phyloP scores from a whole-genome alignment of 2,113 vertebrate genomes.

The Coregonus clupeaformis region DNA sequence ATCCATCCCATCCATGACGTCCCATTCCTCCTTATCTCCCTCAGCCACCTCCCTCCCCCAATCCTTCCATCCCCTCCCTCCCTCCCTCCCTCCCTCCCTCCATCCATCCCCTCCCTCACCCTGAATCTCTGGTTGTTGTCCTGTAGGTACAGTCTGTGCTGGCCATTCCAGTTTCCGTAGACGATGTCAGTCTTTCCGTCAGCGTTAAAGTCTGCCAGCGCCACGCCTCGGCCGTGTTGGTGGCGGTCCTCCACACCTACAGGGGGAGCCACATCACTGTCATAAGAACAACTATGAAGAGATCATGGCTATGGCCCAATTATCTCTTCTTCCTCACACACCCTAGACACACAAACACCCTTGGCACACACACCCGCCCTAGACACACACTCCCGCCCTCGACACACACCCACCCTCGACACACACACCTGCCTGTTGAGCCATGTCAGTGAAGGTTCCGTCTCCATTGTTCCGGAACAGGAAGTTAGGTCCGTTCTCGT shows the following conservation, averaged over 20 bases:
- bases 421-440: constrained; percentile 78
- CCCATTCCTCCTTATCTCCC: background rate
- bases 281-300: background rate
- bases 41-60: background rate
- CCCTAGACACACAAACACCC: constrained; percentile 16
- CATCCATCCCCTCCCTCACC: constrained; percentile 64
- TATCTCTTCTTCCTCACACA: background rate
- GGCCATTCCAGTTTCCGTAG: constrained; percentile 94
- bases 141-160: constrained; percentile 90
- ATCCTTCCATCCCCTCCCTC: background rate
- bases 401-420: background rate
- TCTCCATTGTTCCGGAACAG: constrained; percentile 90
- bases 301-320: background rate
- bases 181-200: constrained; percentile 90
- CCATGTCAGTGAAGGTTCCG: constrained; percentile 83
- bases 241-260: constrained; percentile 83
- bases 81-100: background rate
- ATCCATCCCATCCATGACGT: background rate
- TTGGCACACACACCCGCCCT: constrained; percentile 70
- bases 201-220: constrained; percentile 88
- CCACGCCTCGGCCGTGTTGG: constrained; percentile 87
- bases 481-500: constrained; percentile 94
- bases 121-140: constrained; percentile 77
- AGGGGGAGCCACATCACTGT: background rate
- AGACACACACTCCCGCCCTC: background rate